Conservation (phyloP, 1,140 invertebrate species). For the Ceratoteleas bidentatus region DNA sequence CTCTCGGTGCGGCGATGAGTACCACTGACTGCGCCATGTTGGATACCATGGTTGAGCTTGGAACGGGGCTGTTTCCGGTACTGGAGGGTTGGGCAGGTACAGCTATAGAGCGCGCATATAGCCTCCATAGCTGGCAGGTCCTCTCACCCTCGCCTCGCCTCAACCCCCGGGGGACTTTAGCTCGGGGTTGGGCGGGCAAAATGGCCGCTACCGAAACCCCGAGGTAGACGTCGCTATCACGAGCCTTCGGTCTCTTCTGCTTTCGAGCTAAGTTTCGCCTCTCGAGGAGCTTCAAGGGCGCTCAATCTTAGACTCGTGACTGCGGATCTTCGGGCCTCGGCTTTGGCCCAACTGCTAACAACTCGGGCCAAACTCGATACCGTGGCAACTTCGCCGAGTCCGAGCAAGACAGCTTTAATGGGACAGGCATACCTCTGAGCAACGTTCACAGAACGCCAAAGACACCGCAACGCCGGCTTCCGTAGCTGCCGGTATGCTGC, state of each 20-base stretch:
- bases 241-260: conserved; percentile 63
- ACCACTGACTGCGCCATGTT: conserved; percentile 79
- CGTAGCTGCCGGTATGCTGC: conserved; percentile 43
- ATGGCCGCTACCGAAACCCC: conserved; percentile 75
- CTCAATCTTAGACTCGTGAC: conserved; percentile 64
- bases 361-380: conserved; percentile 64
- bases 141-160: conserved; percentile 75
- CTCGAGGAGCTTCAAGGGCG: conserved; percentile 55
- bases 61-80: conserved; percentile 78
- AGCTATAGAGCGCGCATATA: conserved; percentile 71
- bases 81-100: conserved; percentile 75
- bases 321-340: conserved; percentile 46
- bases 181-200: conserved; percentile 69
- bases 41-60: conserved; percentile 77
- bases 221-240: conserved; percentile 74
- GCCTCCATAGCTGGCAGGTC: conserved; percentile 69
- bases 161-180: conserved; percentile 71
- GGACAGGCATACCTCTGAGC: conserved; percentile 62
- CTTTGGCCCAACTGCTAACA: conserved; percentile 62
- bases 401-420: conserved; percentile 62
- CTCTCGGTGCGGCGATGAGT: conserved; percentile 67
- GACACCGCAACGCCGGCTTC: conserved; percentile 60
- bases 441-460: conserved; percentile 60
- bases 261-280: conserved; percentile 56
- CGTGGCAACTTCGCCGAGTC: conserved; percentile 51